Percentiles rank a stretch among this genome's conserved stretches.
Conservation (phyloP, 2,113 vertebrate species). For the Rattus rattus region DNA sequence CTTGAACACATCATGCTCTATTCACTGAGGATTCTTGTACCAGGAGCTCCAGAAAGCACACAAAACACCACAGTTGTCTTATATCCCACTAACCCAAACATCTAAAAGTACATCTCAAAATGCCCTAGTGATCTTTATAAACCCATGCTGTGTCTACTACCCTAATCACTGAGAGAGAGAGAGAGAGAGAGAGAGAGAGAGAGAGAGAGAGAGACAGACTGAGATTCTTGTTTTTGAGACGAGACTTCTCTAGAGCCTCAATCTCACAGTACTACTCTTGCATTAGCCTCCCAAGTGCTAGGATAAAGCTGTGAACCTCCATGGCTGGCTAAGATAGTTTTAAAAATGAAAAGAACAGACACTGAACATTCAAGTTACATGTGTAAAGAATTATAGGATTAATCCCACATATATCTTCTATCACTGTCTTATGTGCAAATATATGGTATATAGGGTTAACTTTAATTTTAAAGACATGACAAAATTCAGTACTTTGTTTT, state of each 20-base stretch:
- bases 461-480: conserved; percentile 63
- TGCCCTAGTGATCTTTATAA: neutral
- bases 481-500: conserved; percentile 61
- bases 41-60: neutral
- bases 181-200: too few relatives aligned
- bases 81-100: conserved; percentile 3
- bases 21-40: conserved; percentile 11
- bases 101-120: conserved; percentile 31
- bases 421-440: conserved; percentile 39
- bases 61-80: neutral
- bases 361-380: neutral
- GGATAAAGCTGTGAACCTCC: neutral
- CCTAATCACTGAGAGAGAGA: neutral
- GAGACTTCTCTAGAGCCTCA: neutral
- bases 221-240: neutral
- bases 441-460: neutral
- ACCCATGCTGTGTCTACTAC: neutral
- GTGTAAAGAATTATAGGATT: neutral
- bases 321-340: neutral
- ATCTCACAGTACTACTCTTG: neutral
- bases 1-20: conserved; percentile 14
- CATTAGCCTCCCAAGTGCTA: neutral
- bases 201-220: neutral
- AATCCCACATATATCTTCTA: neutral
- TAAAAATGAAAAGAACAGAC: conserved; percentile 48